Evolutionary conservation across 2,888 invertebrate species (phyloP), one percentile per base, ranked within the genome.

Genomic region (Anorthoa munda): DNA sequence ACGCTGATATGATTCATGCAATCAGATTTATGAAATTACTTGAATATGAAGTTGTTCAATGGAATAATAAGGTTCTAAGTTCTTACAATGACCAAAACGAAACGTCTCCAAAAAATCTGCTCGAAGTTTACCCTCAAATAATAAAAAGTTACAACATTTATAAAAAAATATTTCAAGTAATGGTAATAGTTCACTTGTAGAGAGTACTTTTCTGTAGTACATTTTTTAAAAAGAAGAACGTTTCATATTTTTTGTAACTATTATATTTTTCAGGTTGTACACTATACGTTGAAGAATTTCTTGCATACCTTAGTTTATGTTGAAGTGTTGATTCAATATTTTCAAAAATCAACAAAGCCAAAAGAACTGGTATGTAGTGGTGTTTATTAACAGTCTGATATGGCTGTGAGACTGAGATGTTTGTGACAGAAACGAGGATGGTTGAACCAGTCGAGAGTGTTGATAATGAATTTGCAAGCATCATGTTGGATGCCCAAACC

Each of bases 261-360:
- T 17, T 9, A 45, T 17, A 3, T 23, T 39, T 71, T 72, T 1
- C 50, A 72, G 71, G 48, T 72, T 26, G n/a, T 58, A 9, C 18
- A 59, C 5, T 21, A 71, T 26, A 71, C 56, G 11, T n/a, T 59
- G 26, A 70, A 55, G 3, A 72, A 72, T 71, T 51, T 70, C 18
- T 58, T 72, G 13, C n/a, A 59, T 45, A 50, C 71, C 0, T 58
- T 71, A 23, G 31, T 72, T 23, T 72, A 72, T 50, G 58, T 72
- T 50, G 50, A 72, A 58, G 17, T 58, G 0, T 5, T 72, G n/a
- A 72, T 72, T 12, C 48, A 72, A 45, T 72, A 26, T 26, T 59
- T 58, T 58, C 39, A 70, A 51, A 48, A 58, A 39, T 9, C 45
- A 39, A 39, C 23, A 45, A 58, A 26, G 13, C 1, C 23, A n/a